Percentiles rank a stretch among this genome's conserved stretches.
These are phyloP conservation scores for Mya arenaria DNA, from an alignment of 1,140 invertebrate species.

Conservation along the genomic window DNA sequence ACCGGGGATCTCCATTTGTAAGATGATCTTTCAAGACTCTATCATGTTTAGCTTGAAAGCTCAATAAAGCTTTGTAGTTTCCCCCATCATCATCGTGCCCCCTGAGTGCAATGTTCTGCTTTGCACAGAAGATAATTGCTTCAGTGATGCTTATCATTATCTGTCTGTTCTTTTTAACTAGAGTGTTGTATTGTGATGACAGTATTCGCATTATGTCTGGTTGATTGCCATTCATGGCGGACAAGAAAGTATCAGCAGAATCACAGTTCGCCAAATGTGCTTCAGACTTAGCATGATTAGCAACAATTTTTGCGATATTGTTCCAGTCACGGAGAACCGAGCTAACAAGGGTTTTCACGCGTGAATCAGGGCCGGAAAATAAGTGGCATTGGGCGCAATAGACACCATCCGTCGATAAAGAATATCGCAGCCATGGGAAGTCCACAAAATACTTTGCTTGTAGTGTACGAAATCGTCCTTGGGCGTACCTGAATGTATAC, in stretches of 20 bases:
- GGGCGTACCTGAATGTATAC: too few species aligned
- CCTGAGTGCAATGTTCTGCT: slow-evolving; percentile 42
- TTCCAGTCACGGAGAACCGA: neutral
- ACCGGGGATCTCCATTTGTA: neutral
- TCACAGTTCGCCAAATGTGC: neutral
- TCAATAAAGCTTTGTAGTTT: slow-evolving; percentile 30
- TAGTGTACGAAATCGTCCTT: too few species aligned
- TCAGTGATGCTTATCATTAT: slow-evolving; percentile 12
- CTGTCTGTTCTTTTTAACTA: neutral
- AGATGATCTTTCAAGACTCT: slow-evolving; percentile 22
- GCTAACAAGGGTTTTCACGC: neutral
- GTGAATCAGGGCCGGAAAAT: neutral
- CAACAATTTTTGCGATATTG: slow-evolving; percentile 9
- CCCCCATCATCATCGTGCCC: slow-evolving; percentile 25
- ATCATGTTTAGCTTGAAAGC: slow-evolving; percentile 5
- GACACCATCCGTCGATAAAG: neutral
- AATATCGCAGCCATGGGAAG: slow-evolving; percentile 4
- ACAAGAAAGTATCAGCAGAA: neutral
- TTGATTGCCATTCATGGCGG: neutral
- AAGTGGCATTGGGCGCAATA: slow-evolving; percentile 2
- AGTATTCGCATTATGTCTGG: neutral
- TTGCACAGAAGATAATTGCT: slow-evolving; percentile 38
- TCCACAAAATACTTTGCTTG: too few species aligned
- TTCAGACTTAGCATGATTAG: neutral
- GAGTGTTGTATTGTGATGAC: neutral